A percentile compares a stretch with the other conserved stretches of the same genome.
Conservation (phyloP, 2,797 vertebrate genomes). For the Luscinia megarhynchos region DNA sequence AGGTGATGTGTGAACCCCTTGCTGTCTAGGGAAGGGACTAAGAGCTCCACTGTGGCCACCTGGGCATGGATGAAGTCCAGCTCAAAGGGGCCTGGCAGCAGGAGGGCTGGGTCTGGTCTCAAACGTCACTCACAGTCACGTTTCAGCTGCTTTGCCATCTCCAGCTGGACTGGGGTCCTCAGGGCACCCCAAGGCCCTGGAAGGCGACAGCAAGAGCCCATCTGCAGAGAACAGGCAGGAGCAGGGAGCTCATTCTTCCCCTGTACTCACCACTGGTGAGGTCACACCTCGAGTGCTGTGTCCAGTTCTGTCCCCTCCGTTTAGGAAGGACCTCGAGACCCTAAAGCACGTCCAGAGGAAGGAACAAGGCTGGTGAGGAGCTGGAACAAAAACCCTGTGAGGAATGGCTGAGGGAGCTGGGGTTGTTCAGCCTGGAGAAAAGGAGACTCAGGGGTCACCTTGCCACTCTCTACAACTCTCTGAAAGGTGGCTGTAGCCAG, state of each 20-base stretch:
- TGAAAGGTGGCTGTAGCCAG: too few relatives aligned
- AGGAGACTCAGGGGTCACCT: too few relatives aligned
- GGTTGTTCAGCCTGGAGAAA: too few relatives aligned
- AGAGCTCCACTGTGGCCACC: neutral
- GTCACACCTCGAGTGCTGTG: too few relatives aligned
- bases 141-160: neutral
- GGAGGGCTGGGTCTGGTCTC: neutral
- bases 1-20: neutral
- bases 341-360: too few relatives aligned
- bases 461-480: too few relatives aligned
- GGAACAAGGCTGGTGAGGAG: too few relatives aligned
- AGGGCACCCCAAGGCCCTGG: fast-evolving
- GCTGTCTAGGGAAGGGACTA: neutral
- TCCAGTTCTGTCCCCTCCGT: too few relatives aligned
- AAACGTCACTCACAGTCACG: fast-evolving
- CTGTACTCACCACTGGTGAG: too few relatives aligned
- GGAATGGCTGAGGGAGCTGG: too few relatives aligned
- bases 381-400: too few relatives aligned
- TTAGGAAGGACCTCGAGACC: too few relatives aligned
- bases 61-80: neutral
- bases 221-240: neutral
- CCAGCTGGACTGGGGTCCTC: neutral
- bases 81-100: neutral
- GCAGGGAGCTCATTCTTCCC: neutral
- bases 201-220: neutral